These are phyloP conservation scores for Spermophilus dauricus DNA, from an alignment of 2,113 vertebrate genomes.

Conservation along the genomic window DNA sequence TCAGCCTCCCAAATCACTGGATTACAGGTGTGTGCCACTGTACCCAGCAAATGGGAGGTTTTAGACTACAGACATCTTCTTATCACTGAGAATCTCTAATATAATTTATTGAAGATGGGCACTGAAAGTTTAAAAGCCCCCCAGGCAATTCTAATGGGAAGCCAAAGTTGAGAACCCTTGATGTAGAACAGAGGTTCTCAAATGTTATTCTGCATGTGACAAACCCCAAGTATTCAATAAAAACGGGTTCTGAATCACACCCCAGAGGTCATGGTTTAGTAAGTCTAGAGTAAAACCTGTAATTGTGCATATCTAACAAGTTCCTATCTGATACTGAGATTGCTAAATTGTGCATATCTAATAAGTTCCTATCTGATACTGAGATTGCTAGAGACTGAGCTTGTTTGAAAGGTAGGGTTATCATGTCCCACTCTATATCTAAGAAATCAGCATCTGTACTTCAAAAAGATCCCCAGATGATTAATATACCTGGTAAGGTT, in stretches of 20 bases:
- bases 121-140: background rate
- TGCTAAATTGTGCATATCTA: background rate
- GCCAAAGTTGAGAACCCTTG: background rate
- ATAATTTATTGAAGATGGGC: background rate
- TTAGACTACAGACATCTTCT: background rate
- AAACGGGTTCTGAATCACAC: background rate
- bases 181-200: background rate
- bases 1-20: too few species aligned
- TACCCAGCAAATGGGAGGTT: background rate
- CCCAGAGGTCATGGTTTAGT: background rate
- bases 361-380: background rate
- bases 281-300: background rate
- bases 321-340: constrained; percentile 6
- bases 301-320: background rate
- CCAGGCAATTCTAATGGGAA: background rate
- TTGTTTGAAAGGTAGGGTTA: background rate
- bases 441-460: background rate
- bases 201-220: background rate
- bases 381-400: background rate
- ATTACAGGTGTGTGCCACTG: too few species aligned
- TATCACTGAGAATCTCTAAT: background rate
- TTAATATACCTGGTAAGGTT: background rate
- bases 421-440: background rate
- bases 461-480: background rate
- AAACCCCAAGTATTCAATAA: background rate